Evolutionary conservation across 1,140 invertebrate species (phyloP).

Genomic region (Pogonognathellus flavescens): DNA sequence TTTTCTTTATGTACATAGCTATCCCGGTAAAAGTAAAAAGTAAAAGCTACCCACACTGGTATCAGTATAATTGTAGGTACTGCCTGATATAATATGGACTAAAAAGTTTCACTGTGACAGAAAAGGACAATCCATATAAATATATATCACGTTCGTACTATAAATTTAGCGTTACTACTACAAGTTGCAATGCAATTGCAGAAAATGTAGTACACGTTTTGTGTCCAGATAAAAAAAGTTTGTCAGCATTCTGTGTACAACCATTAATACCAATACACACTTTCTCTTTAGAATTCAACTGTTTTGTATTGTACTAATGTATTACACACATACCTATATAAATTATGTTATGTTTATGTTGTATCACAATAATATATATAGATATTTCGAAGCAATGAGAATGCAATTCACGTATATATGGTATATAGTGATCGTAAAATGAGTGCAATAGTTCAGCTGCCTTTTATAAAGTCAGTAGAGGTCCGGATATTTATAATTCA

Average conservation of each 20-base stretch:
- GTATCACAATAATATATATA: background rate
- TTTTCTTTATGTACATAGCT: no score
- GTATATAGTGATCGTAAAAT: background rate
- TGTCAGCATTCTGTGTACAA: no score
- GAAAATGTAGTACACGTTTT: no score
- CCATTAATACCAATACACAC: no score
- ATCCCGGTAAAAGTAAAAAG: no score
- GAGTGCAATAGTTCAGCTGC: slow-evolving; percentile 17
- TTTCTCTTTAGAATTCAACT: no score
- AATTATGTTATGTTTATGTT: background rate
- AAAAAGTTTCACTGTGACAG: background rate
- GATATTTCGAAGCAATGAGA: background rate
- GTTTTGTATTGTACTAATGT: background rate
- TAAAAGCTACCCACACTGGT: no score
- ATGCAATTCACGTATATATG: background rate
- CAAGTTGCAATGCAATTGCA: background rate
- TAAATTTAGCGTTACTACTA: background rate
- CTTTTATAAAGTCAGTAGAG: background rate
- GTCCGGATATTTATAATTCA: background rate
- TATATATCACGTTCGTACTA: background rate
- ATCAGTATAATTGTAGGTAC: no score
- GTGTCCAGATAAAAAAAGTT: background rate
- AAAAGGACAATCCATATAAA: no score
- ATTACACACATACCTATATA: background rate
- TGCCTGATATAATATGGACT: no score